A percentile compares a stretch with the other conserved stretches of the same genome.
phyloP scores from a whole-genome alignment of 2,888 invertebrate species.

The Meloe dianella region DNA sequence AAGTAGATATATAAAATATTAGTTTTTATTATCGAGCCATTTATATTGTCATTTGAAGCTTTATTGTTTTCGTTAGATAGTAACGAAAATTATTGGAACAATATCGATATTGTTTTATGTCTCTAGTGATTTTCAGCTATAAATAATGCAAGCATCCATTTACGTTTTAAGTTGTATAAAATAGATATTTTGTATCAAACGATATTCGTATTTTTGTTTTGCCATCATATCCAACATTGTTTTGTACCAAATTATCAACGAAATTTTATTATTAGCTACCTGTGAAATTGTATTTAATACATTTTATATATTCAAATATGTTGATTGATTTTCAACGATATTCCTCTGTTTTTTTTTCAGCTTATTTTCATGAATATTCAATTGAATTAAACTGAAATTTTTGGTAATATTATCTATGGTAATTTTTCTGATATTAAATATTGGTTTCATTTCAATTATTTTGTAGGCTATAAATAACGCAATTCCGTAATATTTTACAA shows the following conservation, averaged over 20 bases:
- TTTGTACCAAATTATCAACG: not conserved
- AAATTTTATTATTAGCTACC: too few relatives aligned
- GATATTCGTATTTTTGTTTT: too few relatives aligned
- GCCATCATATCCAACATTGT: too few relatives aligned
- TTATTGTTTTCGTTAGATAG: not conserved
- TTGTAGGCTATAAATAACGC: not conserved
- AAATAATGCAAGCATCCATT: slow-evolving; percentile 2
- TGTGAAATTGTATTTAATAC: not conserved
- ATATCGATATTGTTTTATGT: not conserved
- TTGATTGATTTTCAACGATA: not conserved
- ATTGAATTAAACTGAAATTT: not conserved
- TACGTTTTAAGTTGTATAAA: not conserved
- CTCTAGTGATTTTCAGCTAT: not conserved
- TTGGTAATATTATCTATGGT: not conserved
- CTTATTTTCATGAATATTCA: not conserved
- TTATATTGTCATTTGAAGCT: not conserved
- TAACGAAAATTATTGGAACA: not conserved
- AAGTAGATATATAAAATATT: not conserved
- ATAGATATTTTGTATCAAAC: not conserved
- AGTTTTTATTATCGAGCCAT: not conserved
- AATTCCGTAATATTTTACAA: not conserved
- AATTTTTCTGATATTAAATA: not conserved
- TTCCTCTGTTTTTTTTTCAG: too few relatives aligned
- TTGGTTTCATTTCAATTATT: too few relatives aligned
- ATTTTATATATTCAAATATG: not conserved